Percentiles rank a stretch among this genome's conserved stretches.
These are phyloP conservation scores for Corythaeola cristata DNA, from an alignment of 2,113 vertebrate species.

Conservation along the genomic window DNA sequence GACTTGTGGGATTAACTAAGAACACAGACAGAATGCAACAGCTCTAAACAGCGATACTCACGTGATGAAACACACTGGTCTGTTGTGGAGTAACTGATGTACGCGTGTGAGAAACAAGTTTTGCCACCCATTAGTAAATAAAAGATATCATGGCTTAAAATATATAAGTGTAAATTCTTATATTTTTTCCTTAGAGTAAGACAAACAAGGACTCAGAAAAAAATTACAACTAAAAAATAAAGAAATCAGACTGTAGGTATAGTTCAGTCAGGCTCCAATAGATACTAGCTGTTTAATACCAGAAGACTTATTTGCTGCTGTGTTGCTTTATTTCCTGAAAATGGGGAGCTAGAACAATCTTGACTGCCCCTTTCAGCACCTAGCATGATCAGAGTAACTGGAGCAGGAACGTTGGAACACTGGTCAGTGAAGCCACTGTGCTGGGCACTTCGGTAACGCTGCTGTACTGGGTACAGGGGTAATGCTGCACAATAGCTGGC, in stretches of 20 bases:
- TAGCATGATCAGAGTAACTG: fast-evolving
- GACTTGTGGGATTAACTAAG: not conserved
- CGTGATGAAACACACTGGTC: fast-evolving
- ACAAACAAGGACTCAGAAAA: not conserved
- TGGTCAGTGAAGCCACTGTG: not conserved
- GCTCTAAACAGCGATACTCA: not conserved
- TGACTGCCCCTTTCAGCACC: not conserved
- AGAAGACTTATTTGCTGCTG: not conserved
- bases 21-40: fast-evolving
- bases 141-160: not conserved
- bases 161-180: fast-evolving
- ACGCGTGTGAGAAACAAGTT: not conserved
- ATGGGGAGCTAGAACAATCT: not conserved
- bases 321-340: not conserved
- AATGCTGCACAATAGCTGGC: not conserved
- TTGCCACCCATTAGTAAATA: not conserved
- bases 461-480: not conserved
- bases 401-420: not conserved
- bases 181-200: not conserved
- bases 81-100: not conserved
- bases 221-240: not conserved
- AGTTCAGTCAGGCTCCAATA: not conserved
- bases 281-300: not conserved
- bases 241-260: not conserved
- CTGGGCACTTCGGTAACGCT: not conserved